Base-by-base conservation (phyloP, 1,140 invertebrate species). In the Drosophila kepulauana region DNA sequence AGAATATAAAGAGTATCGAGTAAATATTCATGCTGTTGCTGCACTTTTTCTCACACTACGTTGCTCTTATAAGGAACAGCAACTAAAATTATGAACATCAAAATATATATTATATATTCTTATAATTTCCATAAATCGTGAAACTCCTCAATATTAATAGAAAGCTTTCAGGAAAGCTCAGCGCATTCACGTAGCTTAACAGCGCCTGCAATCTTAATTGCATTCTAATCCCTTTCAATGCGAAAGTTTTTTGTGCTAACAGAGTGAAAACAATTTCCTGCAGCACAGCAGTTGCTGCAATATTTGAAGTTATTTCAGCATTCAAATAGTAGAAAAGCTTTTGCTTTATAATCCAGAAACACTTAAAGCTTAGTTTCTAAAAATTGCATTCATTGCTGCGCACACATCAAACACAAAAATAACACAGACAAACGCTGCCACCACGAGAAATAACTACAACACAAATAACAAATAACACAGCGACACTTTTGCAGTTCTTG, bases 381-480 rank as follows among this genome's bases (percentile, higher is more conserved):
- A 25, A 25, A 52, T 54, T 64, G n/a, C 35, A 64, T 28, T 41
- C 30, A 33, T 33, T 33, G 33, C 33, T 33, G 33, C 15, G 51
- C 25, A 71, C 73, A 80, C 78, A 84, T 77, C 73, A 85, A 84
- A 84, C 72, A 25, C 20, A 25, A 25, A 64, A 79, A 72, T 3
- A 35, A 25, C 20, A 25, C 3, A 25, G 20, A 25, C 15, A 46
- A 7, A 20, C 16, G 15, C 35, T 38, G 35, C 35, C 35, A 38
- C 11, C 16, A 45, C 51, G n/a, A 54, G 43, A 56, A 67, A 25
- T n/a, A 61, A 49, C 41, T 25, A 57, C 8, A 67, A 56, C 25
- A 25, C 63, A 41, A 66, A 57, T 33, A 51, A 77, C 15, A 20
- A 45, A 25, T 48, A 28, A 57, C 63, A 76, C 25, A 51, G 28